Evolutionary conservation across 1,140 invertebrate species (phyloP).

Genomic region (Atta texana): DNA sequence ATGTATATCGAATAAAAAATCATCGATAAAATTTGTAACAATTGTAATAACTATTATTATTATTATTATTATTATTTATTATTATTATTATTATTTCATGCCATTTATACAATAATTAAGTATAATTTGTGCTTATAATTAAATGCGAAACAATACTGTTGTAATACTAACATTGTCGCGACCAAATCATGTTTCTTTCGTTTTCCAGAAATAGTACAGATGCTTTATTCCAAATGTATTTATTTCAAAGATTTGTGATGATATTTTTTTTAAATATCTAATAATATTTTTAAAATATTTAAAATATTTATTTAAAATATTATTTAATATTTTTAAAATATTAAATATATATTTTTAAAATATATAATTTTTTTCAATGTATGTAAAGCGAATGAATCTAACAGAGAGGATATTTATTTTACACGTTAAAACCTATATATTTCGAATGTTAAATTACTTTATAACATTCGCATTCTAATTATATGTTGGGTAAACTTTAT

Average conservation of each 20-base stretch:
- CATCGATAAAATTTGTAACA: neutral
- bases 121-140: constrained; percentile 12
- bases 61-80: neutral
- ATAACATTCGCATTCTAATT: neutral
- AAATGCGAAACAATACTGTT: constrained; percentile 10
- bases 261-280: neutral
- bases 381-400: neutral
- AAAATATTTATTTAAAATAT: no score
- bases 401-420: neutral
- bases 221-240: neutral
- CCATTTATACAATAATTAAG: constrained; percentile 6
- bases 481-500: neutral
- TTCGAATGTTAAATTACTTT: neutral
- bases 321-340: constrained; percentile 1
- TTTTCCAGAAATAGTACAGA: neutral
- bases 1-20: constrained; percentile 8
- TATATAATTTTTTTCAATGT: neutral
- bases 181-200: constrained; percentile 16
- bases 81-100: constrained; percentile 9
- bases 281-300: no score
- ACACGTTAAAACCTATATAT: neutral
- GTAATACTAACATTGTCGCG: neutral
- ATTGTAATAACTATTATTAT: constrained; percentile 4
- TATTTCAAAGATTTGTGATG: neutral
- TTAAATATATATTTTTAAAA: neutral